Evolutionary conservation across 1,140 invertebrate species (phyloP), one percentile per base, ranked within the genome.

Genomic region (Drosophila setifemur): DNA sequence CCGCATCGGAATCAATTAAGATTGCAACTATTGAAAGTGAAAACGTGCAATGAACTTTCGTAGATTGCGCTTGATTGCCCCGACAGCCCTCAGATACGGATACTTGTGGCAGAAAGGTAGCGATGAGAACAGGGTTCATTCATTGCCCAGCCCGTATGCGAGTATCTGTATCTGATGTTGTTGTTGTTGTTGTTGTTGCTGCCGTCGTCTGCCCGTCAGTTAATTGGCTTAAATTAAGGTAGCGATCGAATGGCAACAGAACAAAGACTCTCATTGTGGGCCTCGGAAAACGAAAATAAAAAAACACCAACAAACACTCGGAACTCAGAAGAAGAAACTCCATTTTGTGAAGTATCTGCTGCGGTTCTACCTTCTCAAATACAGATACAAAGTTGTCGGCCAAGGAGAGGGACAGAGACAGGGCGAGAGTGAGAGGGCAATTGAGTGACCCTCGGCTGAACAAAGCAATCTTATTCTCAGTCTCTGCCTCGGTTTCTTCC

Each of bases 221-320:
- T 90, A 90, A 90, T 90, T 90, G 89, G 88, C 81, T 89, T 90
- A 90, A 90, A 90, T 90, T 90, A 90, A 90, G 89, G 89, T 90
- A 76, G 76, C 82, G 75, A 82, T 89, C 88, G 76, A 86, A 88
- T 88, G 69, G 75, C 64, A 73, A 14, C 39, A 58, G 50, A 72
- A 85, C 81, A 86, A 81, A 68, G 79, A 85, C 79, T 78, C 40
- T 42, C 57, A 28, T 28, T 48, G 60, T 64, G 35, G 57, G 40
- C 33, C 31, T 58, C 12, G n/a, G 23, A 39, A 11, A 37, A 40
- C 19, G 43, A 37, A 58, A 33, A 33, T 0, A 16, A 21, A 12
- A 16, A 53, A 23, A 42, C 14, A 53, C 6, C 3, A 5, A 61
- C 23, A 35, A 12, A 19, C 7, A 18, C 4, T 23, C 19, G 19